Evolutionary conservation across 2,113 vertebrate genomes (phyloP).

Genomic region (Lichenostomus cassidix): DNA sequence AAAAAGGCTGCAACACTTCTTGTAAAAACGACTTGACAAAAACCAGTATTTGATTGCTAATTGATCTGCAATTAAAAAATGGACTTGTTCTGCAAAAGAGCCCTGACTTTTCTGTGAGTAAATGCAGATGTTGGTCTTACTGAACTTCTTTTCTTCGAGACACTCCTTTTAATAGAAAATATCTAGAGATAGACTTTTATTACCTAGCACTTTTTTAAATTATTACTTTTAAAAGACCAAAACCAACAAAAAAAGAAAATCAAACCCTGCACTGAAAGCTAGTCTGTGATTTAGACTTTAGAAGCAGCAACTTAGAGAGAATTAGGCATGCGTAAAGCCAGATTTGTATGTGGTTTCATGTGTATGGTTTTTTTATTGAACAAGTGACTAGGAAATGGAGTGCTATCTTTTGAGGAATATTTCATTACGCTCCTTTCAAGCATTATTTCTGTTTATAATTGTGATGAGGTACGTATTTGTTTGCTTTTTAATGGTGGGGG

Average conservation of each 20-base stretch:
- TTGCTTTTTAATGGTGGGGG: background rate
- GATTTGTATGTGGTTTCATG: background rate
- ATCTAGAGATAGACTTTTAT: background rate
- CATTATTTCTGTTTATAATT: background rate
- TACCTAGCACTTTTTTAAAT: background rate
- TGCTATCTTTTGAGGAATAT: background rate
- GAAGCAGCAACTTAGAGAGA: background rate
- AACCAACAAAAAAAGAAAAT: background rate
- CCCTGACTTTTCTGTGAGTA: conserved; percentile 68
- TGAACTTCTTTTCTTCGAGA: background rate
- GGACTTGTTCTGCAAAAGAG: conserved; percentile 38
- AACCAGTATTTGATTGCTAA: background rate
- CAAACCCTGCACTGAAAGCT: background rate
- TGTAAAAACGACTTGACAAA: background rate
- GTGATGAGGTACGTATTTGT: background rate
- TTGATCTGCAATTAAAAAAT: conserved; percentile 25
- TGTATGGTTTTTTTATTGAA: background rate
- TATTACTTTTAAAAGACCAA: background rate
- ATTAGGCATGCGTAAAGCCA: background rate
- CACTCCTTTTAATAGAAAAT: background rate
- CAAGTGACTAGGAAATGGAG: background rate
- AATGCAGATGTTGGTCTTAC: conserved; percentile 11
- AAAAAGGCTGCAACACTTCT: conserved; percentile 37
- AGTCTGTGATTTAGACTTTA: background rate
- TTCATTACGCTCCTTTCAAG: background rate